A percentile compares a stretch with the other conserved stretches of the same genome.
phyloP scores from a whole-genome alignment of 2,888 invertebrate genomes.

The Drosophila setosimentum region DNA sequence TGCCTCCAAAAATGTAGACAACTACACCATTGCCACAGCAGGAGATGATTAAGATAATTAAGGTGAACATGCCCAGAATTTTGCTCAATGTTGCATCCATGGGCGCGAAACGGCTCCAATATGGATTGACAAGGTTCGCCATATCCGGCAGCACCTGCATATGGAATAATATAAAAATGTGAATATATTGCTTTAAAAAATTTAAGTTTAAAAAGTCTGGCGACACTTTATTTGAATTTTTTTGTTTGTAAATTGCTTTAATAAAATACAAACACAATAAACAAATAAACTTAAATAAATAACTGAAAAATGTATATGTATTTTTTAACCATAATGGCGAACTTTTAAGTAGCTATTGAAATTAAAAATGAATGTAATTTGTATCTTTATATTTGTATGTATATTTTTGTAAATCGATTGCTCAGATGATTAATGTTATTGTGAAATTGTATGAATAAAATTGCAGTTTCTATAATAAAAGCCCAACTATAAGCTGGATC shows the following conservation, averaged over 20 bases:
- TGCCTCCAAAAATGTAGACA: conserved; percentile 84
- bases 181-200: not conserved
- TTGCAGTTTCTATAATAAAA: not conserved
- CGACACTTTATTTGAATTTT: not conserved
- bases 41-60: conserved; percentile 87
- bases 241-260: not conserved
- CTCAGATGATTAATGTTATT: not conserved
- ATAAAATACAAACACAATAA: not conserved
- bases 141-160: conserved; percentile 87
- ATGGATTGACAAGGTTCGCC: conserved; percentile 88
- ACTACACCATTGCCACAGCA: conserved; percentile 84
- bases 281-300: not conserved
- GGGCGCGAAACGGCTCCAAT: conserved; percentile 95
- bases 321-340: too few relatives aligned
- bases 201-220: not conserved
- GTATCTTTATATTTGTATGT: not conserved
- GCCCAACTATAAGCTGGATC: not conserved
- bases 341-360: too few relatives aligned
- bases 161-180: not conserved
- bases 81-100: conserved; percentile 95
- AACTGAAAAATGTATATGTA: not conserved
- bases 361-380: not conserved
- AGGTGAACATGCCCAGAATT: conserved; percentile 92
- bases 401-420: not conserved
- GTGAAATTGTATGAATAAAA: not conserved